Evolutionary conservation across 2,797 vertebrate genomes (phyloP).

Genomic region (Chromobotia macracanthus): DNA sequence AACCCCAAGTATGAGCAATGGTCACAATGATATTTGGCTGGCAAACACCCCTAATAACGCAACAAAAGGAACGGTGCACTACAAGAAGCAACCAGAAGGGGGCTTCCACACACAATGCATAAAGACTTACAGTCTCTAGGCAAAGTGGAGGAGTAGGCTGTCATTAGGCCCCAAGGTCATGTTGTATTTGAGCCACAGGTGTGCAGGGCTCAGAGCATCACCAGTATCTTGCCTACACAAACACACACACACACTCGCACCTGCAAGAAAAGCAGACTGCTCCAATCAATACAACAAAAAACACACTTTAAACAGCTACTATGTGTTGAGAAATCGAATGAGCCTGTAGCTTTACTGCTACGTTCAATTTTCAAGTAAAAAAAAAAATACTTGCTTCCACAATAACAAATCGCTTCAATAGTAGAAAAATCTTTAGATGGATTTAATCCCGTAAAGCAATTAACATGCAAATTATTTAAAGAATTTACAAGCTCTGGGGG

Average conservation of each 20-base stretch:
- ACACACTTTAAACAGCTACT: slow-evolving; percentile 20
- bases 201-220: slow-evolving; percentile 16
- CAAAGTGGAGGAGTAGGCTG: slow-evolving; percentile 18
- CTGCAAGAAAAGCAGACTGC: slow-evolving; percentile 20
- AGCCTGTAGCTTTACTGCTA: slow-evolving; percentile 27
- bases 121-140: not conserved
- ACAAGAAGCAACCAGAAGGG: slow-evolving; percentile 16
- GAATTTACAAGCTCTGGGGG: slow-evolving; percentile 35
- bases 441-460: slow-evolving; percentile 33
- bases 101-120: slow-evolving; percentile 18
- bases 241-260: slow-evolving; percentile 6
- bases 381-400: slow-evolving; percentile 12
- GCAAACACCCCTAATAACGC: not conserved
- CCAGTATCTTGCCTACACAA: not conserved
- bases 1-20: no score
- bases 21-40: not conserved
- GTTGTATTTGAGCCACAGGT: slow-evolving; percentile 39
- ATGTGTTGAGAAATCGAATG: slow-evolving; percentile 38
- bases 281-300: slow-evolving; percentile 35
- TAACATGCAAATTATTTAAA: slow-evolving; percentile 43
- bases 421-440: slow-evolving; percentile 33
- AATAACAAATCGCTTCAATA: slow-evolving; percentile 40
- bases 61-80: not conserved
- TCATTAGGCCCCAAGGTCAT: slow-evolving; percentile 34
- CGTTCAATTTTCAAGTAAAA: slow-evolving; percentile 26